Percentiles rank a stretch among this genome's conserved stretches.
These are phyloP conservation scores for Graphium colonna DNA, from an alignment of 2,888 invertebrate genomes.

Conservation along the genomic window DNA sequence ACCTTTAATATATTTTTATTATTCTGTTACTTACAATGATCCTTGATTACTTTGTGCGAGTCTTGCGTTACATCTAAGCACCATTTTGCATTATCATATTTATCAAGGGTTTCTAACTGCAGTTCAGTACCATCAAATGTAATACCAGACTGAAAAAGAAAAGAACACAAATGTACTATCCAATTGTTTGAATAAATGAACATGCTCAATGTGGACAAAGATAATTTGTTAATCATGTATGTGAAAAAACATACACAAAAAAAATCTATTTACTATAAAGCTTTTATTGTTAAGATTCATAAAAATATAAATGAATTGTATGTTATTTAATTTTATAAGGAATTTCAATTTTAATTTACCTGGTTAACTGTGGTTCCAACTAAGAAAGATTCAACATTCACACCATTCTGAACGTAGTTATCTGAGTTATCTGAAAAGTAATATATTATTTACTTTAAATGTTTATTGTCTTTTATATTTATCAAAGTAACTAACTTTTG, in stretches of 20 bases:
- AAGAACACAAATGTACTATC: neutral
- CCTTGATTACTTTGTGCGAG: slow-evolving; percentile 42
- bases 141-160: slow-evolving; percentile 33
- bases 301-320: too few relatives aligned
- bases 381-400: slow-evolving; percentile 59
- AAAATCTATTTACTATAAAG: too few relatives aligned
- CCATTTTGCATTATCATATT: slow-evolving; percentile 41
- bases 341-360: slow-evolving; percentile 34
- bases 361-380: slow-evolving; percentile 38
- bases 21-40: slow-evolving; percentile 53
- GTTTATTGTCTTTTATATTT: too few relatives aligned
- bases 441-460: too few relatives aligned
- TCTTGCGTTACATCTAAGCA: slow-evolving; percentile 46
- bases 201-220: too few relatives aligned
- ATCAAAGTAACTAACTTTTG: too few relatives aligned
- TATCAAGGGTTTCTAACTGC: slow-evolving; percentile 26
- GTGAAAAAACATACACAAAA: too few relatives aligned
- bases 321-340: too few relatives aligned
- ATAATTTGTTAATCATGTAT: too few relatives aligned
- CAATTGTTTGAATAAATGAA: too few relatives aligned
- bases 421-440: slow-evolving; percentile 41
- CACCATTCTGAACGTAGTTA: slow-evolving; percentile 29
- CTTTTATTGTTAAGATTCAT: too few relatives aligned
- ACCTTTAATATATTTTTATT: too few relatives aligned
- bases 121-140: slow-evolving; percentile 27